phyloP scores from a whole-genome alignment of 2,113 vertebrate genomes.

The Anas platyrhynchos region DNA sequence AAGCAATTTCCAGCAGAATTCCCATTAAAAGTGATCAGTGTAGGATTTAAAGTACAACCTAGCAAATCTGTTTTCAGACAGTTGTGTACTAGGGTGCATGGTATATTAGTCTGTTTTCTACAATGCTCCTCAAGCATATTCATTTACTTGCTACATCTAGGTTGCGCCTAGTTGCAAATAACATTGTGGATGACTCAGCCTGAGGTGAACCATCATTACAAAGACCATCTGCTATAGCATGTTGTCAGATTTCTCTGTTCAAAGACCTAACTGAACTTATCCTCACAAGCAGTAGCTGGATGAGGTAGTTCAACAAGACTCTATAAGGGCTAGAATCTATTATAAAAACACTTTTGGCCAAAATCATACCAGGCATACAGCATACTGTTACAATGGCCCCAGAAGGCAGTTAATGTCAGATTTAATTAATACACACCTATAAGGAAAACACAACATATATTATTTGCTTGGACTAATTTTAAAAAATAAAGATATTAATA shows the following conservation, averaged over 20 bases:
- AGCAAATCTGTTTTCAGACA: neutral
- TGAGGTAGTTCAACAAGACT: neutral
- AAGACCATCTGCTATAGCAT: conserved; percentile 31
- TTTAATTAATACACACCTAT: neutral
- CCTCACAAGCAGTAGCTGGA: neutral
- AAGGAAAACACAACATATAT: neutral
- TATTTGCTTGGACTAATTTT: neutral
- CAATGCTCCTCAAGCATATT: neutral
- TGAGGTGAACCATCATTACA: conserved; percentile 7
- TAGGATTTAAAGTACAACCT: neutral
- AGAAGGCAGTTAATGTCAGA: neutral
- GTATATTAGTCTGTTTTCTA: neutral
- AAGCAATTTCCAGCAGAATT: neutral
- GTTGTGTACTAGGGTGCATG: neutral
- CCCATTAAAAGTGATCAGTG: neutral
- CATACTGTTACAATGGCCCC: neutral
- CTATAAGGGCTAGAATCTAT: neutral
- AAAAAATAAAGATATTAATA: neutral
- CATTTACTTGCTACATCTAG: neutral
- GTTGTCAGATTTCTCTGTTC: neutral
- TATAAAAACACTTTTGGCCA: neutral
- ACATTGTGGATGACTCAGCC: neutral
- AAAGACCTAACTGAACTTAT: neutral
- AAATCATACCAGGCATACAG: neutral
- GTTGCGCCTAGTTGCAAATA: neutral